Evolutionary conservation across 2,797 vertebrate species (phyloP), one percentile per base, ranked within the genome.

Genomic region (Bufotes viridis): DNA sequence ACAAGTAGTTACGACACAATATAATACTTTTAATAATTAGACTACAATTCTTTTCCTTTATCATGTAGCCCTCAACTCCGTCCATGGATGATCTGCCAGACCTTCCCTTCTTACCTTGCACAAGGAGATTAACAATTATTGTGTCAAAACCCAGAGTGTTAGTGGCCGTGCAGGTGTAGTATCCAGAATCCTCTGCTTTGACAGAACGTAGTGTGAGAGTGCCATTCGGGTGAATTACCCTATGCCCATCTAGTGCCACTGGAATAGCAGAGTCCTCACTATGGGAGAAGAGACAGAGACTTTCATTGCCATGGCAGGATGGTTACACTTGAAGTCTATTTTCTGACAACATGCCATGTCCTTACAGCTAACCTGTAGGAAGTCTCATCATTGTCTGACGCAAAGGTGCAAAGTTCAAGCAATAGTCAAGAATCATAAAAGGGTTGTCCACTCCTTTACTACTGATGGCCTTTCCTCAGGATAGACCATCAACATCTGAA

Each of bases 151-250:
- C 98, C 88, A 98, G 96, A 0, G 97, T 98, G 95, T 99, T 99
- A 91, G 98, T 99, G 91, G 98, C 98, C 0, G 98, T 99, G 94
- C 98, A 99, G 81, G 98, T 99, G 92, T 99, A 99, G 93, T 99
- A 99, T 57, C 98, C 98, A 0, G 97, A 99, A 92, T 99, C 98
- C 91, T 99, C 98, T 0, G 98, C 98, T 92, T 98, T 99, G 90
- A 99, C 98, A 0, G 96, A 96, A 26, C 98, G 97, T 89, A 99
- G 95, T 92, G 97, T 96, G 93, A 99, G 92, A 0, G 98, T 99
- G 87, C 98, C 98, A 0, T 99, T 99, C 63, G 96, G 85, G 91
- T 98, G 94, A 93, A 99, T 98, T 82, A 98, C 96, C 82, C 97
- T 96, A 83, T 98, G 98, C 22, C 98, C 98, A 0, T 99, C 98